phyloP scores from a whole-genome alignment of 2,797 vertebrate genomes.

The Anguilla obscura region DNA sequence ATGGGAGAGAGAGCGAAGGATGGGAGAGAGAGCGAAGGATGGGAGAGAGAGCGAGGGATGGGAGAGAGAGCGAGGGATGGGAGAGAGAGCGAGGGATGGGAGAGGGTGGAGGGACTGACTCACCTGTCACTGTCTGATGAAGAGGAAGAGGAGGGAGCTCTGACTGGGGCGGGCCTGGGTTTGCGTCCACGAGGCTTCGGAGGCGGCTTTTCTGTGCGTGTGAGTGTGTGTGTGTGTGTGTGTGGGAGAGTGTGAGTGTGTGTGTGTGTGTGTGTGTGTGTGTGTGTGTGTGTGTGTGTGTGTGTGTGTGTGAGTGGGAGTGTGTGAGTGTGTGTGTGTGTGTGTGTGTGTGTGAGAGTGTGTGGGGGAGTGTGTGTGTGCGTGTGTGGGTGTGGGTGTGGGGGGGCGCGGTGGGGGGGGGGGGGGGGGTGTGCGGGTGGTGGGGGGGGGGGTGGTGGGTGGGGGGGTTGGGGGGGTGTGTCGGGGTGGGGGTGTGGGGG shows the following conservation, averaged over 20 bases:
- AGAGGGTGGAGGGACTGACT: conserved; percentile 36
- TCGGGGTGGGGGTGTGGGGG: no score
- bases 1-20: not conserved
- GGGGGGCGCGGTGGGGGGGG: no score
- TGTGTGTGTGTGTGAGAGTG: no score
- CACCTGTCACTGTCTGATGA: conserved; percentile 92
- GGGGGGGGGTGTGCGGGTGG: no score
- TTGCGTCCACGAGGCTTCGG: conserved; percentile 87
- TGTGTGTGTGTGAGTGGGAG: no score
- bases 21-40: not conserved
- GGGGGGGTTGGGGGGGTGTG: no score
- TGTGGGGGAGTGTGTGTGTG: no score
- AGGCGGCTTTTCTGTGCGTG: conserved; percentile 77
- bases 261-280: no score
- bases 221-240: not conserved
- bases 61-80: not conserved
- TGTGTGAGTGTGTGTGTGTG: no score
- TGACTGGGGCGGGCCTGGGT: conserved; percentile 77
- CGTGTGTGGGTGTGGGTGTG: no score
- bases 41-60: not conserved
- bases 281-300: no score
- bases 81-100: not conserved
- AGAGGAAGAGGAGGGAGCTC: conserved; percentile 76
- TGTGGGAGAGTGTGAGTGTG: not conserved
- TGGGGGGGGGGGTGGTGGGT: no score